Conservation (phyloP, 2,797 vertebrate species). For the Halcyon badia region DNA sequence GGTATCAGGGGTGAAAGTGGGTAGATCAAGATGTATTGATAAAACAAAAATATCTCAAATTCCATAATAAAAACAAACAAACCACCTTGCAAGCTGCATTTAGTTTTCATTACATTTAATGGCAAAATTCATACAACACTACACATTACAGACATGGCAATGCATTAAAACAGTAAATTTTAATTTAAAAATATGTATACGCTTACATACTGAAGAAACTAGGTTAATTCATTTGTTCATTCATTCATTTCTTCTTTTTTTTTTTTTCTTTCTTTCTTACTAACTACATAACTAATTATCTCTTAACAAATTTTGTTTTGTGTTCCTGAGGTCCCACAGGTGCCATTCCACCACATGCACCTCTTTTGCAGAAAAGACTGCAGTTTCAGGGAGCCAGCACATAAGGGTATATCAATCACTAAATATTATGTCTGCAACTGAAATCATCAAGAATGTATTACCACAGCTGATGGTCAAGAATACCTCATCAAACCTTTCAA, state of each 20-base stretch:
- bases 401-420: neutral
- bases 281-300: neutral
- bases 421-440: neutral
- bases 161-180: neutral
- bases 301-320: neutral
- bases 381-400: neutral
- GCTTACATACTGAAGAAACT: neutral
- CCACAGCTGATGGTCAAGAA: neutral
- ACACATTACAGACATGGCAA: neutral
- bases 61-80: neutral
- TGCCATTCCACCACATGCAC: neutral
- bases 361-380: neutral
- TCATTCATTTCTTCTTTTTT: neutral
- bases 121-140: neutral
- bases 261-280: neutral
- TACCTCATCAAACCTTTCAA: neutral
- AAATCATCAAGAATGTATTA: neutral
- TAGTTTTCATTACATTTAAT: neutral
- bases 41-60: neutral
- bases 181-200: neutral
- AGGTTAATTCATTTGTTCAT: accelerated
- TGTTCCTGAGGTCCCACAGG: neutral
- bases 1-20: neutral
- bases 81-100: neutral
- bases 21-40: neutral